These are phyloP conservation scores for Microcebus griseorufus DNA, from an alignment of 2,113 vertebrate species.

Conservation along the genomic window DNA sequence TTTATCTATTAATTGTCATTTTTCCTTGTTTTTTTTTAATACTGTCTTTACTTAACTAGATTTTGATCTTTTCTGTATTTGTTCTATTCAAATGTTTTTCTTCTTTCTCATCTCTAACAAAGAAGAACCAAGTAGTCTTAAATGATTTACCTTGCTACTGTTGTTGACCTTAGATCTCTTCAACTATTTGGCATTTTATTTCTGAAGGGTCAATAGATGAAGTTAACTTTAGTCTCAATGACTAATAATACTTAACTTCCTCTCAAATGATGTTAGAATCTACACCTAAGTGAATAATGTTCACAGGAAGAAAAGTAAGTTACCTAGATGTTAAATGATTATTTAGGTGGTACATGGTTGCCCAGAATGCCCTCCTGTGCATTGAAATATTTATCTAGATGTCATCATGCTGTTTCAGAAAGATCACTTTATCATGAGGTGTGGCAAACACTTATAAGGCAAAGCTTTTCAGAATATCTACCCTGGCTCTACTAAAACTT, in stretches of 20 bases:
- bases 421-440: not conserved
- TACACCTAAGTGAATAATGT: conserved; percentile 18
- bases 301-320: conserved; percentile 25
- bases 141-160: not conserved
- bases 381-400: not conserved
- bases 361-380: not conserved
- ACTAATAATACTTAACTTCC: conserved; percentile 5
- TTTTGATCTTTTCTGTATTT: not conserved
- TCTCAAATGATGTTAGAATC: conserved; percentile 44
- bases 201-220: conserved; percentile 15
- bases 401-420: not conserved
- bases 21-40: not conserved
- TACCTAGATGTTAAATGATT: conserved; percentile 12
- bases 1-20: not conserved
- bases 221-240: conserved; percentile 7
- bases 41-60: not conserved
- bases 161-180: not conserved
- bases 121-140: not conserved
- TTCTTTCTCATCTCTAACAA: not conserved
- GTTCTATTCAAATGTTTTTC: not conserved
- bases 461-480: not conserved
- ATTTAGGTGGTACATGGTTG: not conserved
- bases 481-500: not conserved
- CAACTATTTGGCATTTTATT: not conserved
- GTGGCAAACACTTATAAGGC: not conserved